Conservation (phyloP, 2,888 invertebrate genomes). For the Microctonus brassicae region DNA sequence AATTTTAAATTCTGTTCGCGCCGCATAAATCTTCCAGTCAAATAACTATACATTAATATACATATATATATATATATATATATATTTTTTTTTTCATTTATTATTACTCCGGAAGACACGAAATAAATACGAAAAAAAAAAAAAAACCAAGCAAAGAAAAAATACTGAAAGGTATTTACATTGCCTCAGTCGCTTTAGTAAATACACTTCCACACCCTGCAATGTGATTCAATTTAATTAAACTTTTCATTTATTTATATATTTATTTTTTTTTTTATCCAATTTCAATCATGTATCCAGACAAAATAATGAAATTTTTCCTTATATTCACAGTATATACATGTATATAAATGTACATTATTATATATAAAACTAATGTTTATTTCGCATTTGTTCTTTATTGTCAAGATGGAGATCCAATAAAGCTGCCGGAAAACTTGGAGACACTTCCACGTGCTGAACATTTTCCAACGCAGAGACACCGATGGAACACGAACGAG, state of each 20-base stretch:
- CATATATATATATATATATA: too few species aligned
- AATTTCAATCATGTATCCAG: not conserved
- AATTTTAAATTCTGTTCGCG: too few species aligned
- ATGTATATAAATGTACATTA: not conserved
- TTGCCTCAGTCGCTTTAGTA: not conserved
- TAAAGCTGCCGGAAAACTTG: slow-evolving; percentile 94
- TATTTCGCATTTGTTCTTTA: slow-evolving; percentile 36
- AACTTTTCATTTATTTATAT: too few species aligned
- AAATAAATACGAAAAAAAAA: too few species aligned
- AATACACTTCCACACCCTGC: not conserved
- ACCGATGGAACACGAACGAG: slow-evolving; percentile 99
- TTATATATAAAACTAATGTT: not conserved
- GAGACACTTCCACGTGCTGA: slow-evolving; percentile 94
- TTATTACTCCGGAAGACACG: too few species aligned
- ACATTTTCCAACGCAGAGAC: slow-evolving; percentile 93
- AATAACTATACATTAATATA: too few species aligned
- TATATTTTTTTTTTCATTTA: too few species aligned
- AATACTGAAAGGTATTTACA: not conserved
- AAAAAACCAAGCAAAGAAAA: not conserved
- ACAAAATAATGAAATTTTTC: not conserved
- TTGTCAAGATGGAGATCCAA: slow-evolving; percentile 85
- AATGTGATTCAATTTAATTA: not conserved
- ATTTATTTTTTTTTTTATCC: not conserved
- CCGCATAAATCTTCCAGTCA: too few species aligned
- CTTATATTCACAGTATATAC: not conserved